A percentile compares a stretch with the other conserved stretches of the same genome.
phyloP scores from a whole-genome alignment of 2,113 vertebrate species.

The Lanius collurio region DNA sequence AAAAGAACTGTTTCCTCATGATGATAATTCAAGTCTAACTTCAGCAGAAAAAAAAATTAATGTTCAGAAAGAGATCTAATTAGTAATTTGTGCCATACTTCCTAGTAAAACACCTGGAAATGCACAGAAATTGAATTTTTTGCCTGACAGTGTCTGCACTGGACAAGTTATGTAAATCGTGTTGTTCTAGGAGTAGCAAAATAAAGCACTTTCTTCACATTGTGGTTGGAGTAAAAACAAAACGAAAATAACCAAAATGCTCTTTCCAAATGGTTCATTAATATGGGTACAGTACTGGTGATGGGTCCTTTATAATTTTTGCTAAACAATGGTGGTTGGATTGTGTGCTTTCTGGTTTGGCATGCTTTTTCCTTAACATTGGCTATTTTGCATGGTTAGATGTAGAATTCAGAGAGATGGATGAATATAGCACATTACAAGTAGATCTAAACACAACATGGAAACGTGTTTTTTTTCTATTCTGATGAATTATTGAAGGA shows the following conservation, averaged over 20 bases:
- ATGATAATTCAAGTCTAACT: neutral
- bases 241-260: constrained; percentile 55
- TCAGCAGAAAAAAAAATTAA: neutral
- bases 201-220: neutral
- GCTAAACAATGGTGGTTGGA: constrained; percentile 66
- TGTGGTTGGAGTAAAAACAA: neutral
- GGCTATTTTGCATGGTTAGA: constrained; percentile 69
- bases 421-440: constrained; percentile 35
- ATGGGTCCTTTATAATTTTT: constrained; percentile 62
- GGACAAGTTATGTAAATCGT: neutral
- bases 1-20: neutral
- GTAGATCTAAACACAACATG: constrained; percentile 71
- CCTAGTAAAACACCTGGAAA: neutral
- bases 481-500: neutral
- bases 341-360: constrained; percentile 60
- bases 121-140: neutral
- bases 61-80: neutral
- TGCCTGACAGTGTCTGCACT: neutral
- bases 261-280: constrained; percentile 76
- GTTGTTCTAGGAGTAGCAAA: neutral
- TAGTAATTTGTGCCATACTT: neutral
- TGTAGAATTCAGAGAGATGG: constrained; percentile 14
- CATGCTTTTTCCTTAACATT: constrained; percentile 72
- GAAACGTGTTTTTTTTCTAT: neutral
- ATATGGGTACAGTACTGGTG: constrained; percentile 64